A percentile compares a stretch with the other conserved stretches of the same genome.
Conservation (phyloP, 2,113 vertebrate genomes). For the Dicerorhinus sumatrensis region DNA sequence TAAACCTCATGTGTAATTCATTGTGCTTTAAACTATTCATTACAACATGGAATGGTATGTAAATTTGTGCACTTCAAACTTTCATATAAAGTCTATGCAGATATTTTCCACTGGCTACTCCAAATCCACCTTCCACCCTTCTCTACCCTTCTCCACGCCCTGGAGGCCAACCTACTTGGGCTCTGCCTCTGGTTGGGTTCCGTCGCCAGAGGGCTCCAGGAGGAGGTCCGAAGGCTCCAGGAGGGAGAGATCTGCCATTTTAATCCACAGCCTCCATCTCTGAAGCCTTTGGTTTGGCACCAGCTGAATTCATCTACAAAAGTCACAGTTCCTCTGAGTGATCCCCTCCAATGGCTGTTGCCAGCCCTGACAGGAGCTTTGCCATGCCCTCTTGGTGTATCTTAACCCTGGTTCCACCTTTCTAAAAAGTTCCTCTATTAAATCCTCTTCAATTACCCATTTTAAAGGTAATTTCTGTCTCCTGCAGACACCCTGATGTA, state of each 20-base stretch:
- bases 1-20: not conserved
- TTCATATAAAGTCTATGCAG: not conserved
- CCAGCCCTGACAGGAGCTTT: not conserved
- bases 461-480: not conserved
- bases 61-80: not conserved
- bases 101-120: not conserved
- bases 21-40: not conserved
- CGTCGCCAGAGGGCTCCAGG: not conserved
- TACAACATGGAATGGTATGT: not conserved
- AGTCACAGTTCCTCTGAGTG: not conserved
- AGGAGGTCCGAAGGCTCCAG: not conserved
- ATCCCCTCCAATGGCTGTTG: too few relatives aligned
- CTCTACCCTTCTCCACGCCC: not conserved
- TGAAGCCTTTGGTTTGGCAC: not conserved
- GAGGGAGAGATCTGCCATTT: not conserved
- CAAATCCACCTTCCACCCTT: not conserved
- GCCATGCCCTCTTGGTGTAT: fast-evolving
- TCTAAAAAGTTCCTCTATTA: not conserved
- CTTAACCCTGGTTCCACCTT: not conserved
- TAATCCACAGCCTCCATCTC: not conserved
- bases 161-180: not conserved
- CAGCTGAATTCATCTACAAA: not conserved
- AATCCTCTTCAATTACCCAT: not conserved
- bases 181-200: not conserved
- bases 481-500: not conserved